A percentile compares a stretch with the other conserved stretches of the same genome.
phyloP scores from a whole-genome alignment of 2,797 vertebrate genomes.

The Melanotaenia pygmaea region DNA sequence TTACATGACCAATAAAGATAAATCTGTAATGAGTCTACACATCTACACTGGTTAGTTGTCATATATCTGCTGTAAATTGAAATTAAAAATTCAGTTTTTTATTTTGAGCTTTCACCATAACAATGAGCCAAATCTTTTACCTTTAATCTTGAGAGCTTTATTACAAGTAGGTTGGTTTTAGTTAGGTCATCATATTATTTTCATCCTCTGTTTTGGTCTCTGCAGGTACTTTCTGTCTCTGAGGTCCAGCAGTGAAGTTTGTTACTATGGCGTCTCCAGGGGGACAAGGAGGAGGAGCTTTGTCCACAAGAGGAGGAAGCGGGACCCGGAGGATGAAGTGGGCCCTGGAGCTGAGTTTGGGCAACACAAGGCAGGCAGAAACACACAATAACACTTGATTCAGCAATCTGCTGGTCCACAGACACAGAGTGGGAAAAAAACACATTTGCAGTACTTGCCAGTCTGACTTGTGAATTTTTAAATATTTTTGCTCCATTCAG shows the following conservation, averaged over 20 bases:
- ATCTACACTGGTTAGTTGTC: neutral
- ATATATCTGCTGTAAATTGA: neutral
- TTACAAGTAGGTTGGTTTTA: neutral
- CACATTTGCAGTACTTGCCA: neutral
- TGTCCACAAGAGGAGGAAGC: slow-evolving; percentile 79
- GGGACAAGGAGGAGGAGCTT: slow-evolving; percentile 78
- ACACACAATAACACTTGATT: neutral
- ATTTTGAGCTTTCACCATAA: neutral
- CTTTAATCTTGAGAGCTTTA: neutral
- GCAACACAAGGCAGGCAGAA: slow-evolving; percentile 76
- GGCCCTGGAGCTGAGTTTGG: slow-evolving; percentile 83
- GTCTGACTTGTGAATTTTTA: neutral
- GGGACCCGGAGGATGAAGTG: slow-evolving; percentile 82
- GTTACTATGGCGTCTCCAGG: slow-evolving; percentile 82
- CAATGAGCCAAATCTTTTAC: neutral
- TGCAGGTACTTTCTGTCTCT: slow-evolving; percentile 32
- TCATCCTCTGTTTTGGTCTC: neutral
- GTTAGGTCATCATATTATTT: neutral
- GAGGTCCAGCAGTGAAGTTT: slow-evolving; percentile 32
- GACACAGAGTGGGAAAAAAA: neutral
- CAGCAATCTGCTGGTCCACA: neutral
- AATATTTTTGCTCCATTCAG: no score
- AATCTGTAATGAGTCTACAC: no score
- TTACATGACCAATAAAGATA: no score
- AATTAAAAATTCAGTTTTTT: neutral